Base-by-base conservation (phyloP, 2,888 invertebrate species). In the Cephus pygmeus region DNA sequence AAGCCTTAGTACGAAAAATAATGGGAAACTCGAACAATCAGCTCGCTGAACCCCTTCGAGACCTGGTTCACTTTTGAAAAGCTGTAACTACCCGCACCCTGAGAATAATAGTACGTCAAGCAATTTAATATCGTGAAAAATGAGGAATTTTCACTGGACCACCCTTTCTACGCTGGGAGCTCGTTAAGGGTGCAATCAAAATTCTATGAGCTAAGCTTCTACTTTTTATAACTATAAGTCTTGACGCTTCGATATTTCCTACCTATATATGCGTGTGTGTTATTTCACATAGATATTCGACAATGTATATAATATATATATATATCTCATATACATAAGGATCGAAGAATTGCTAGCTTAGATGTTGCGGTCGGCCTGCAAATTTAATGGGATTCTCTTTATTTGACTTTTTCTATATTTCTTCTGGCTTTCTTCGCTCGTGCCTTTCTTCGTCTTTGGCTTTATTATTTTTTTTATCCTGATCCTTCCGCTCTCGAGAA, bases 381-480 rank as follows among this genome's bases (percentile, higher is more conserved):
- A 56, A 56, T 56, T 56, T 23, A 56, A 56, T 6, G 40, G 23
- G 40, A 56, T 56, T 23, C 40, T 56, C 40, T 23, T 56, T 56
- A 56, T 40, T 40, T 56, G 23, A 56, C 23, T 56, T 56, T 56
- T 23, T 23, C 40, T 23, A 56, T 56, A 56, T 56, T 56, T 9
- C 23, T 56, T 9, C 23, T 23, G 23, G 40, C 23, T 23, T 23
- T 56, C 87, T 84, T 82, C 56, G 34, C 73, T 69, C 68, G 12
- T 78, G 31, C 31, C 30, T 69, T 31, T 4, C 69, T 31, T 75
- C 77, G 34, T 74, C 35, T n/a, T 56, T 73, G 56, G 68, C 35
- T 69, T 71, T 69, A 35, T n/a, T 73, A 36, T 69, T 76, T 73
- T 34, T 73, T 71, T n/a, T 68, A 40, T 15, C 12, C 31, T 73